Evolutionary conservation across 2,797 vertebrate genomes (phyloP), one percentile per base, ranked within the genome.

Genomic region (Leptatherina wallacei): DNA sequence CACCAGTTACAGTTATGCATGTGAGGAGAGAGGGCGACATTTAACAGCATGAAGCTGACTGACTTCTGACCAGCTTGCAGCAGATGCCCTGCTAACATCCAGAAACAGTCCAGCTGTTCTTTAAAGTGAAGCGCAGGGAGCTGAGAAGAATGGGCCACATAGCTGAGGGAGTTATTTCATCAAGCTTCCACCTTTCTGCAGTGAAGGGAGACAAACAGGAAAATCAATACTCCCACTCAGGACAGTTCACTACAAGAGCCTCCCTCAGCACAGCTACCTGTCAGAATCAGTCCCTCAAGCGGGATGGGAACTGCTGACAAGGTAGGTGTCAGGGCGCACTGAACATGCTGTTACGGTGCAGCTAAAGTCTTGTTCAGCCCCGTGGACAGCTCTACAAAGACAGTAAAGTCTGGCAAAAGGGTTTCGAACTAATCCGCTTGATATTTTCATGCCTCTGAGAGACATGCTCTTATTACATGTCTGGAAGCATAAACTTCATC

Each of bases 151-250:
- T 71, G 66, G 76, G 64, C 62, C 71, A 70, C 35, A 52, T 69
- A 75, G 78, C 71, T 52, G 63, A 85, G 82, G 78, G 82, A 89
- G 85, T 83, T 85, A 81, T 88, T 91, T 85, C 68, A 78, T 71
- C 79, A 11, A 61, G 78, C 84, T 71, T 75, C 81, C 80, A 80
- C 83, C 78, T 85, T 81, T 79, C 84, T 71, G 73, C 87, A 91
- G 89, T 89, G 88, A 79, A 80, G 81, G 84, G 89, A 92, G 89
- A 89, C 89, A 87, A 90, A 90, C 82, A 81, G 74, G 65, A 93
- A 93, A 93, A 94, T 95, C 91, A 88, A 94, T 95, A 92, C 79
- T 82, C 88, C 78, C 79, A 85, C 89, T 90, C 86, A 87, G 89
- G 89, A 91, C 90, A 91, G 88, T 90, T 92, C 88, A 89, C 90